These are phyloP conservation scores for Malurus leucopterus DNA, from an alignment of 2,797 vertebrate species.

Conservation along the genomic window DNA sequence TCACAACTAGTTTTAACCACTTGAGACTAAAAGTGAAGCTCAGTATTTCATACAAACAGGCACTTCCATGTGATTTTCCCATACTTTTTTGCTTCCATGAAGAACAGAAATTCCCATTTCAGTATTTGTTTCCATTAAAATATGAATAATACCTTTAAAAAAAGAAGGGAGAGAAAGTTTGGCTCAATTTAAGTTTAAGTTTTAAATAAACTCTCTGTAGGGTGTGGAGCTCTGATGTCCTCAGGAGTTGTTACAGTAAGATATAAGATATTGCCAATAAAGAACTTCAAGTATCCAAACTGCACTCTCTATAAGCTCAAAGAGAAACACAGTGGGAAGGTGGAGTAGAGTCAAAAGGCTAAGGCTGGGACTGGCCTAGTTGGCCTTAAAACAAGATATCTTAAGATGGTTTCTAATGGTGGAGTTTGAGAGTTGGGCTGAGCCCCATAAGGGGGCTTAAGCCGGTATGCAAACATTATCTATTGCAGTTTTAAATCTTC, in stretches of 20 bases:
- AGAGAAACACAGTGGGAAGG: not conserved
- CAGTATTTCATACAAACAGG: not conserved
- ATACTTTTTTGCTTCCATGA: not conserved
- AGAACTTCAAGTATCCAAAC: not conserved
- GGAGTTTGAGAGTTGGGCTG: not conserved
- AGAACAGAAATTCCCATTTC: not conserved
- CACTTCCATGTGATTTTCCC: not conserved
- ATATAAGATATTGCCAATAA: conserved; percentile 1
- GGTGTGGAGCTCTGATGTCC: conserved; percentile 1
- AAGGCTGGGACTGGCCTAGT: not conserved
- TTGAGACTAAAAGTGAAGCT: not conserved
- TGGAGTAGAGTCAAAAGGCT: not conserved
- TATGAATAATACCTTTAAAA: not conserved
- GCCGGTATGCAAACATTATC: not conserved
- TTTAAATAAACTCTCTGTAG: conserved; percentile 18
- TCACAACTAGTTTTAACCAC: conserved; percentile 20
- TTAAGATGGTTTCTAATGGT: not conserved
- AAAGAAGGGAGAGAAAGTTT: not conserved
- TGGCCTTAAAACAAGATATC: not conserved
- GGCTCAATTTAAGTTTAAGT: not conserved
- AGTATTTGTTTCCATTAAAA: not conserved
- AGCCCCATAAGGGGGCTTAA: not conserved
- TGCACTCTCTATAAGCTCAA: not conserved
- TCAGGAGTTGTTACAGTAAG: not conserved
- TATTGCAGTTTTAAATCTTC: not conserved